Conservation (phyloP, 2,113 vertebrate species). For the Silurus meridionalis region DNA sequence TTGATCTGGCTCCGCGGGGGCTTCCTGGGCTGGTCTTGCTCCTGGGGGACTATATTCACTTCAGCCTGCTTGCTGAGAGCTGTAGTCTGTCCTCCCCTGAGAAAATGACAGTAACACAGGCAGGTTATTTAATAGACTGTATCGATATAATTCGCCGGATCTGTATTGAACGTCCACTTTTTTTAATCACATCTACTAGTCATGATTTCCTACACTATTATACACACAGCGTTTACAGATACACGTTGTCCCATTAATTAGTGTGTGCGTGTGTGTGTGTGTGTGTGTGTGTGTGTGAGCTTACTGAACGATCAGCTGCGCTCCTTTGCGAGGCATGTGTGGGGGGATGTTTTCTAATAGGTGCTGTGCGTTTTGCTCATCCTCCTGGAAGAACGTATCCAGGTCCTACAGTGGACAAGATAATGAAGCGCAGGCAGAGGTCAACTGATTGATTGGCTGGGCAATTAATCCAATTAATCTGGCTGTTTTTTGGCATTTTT, state of each 20-base stretch:
- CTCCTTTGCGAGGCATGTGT: slow-evolving; percentile 66
- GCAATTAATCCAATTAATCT: no score
- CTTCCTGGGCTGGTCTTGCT: slow-evolving; percentile 55
- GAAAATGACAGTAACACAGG: slow-evolving; percentile 14
- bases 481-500: no score
- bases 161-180: background rate
- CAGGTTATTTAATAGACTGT: no score
- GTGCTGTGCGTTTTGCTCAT: slow-evolving; percentile 60
- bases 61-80: slow-evolving; percentile 45
- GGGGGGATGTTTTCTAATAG: slow-evolving; percentile 67
- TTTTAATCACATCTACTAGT: background rate
- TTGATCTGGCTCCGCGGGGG: slow-evolving; percentile 50
- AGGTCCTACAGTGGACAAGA: slow-evolving; percentile 62
- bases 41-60: slow-evolving; percentile 28
- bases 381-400: slow-evolving; percentile 56
- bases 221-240: background rate
- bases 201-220: background rate
- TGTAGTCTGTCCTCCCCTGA: slow-evolving; percentile 43
- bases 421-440: background rate
- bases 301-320: slow-evolving; percentile 53
- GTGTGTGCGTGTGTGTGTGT: no score
- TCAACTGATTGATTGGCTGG: no score
- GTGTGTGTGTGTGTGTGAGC: background rate
- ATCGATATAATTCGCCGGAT: no score
- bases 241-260: background rate